Conservation (phyloP, 2,113 vertebrate species). For the Natator depressus region DNA sequence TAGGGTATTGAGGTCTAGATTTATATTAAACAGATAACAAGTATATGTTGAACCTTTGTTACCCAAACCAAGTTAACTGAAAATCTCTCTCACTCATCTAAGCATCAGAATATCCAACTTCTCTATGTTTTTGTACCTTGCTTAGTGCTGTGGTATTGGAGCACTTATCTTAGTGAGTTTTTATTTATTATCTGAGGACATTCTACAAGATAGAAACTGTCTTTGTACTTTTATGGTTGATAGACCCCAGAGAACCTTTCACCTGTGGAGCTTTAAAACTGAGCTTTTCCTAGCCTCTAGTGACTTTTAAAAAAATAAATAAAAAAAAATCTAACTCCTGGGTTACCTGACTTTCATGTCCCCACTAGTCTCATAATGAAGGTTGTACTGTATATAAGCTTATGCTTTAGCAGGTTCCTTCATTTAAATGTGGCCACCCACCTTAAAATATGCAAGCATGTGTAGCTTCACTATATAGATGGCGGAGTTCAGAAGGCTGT, state of each 20-base stretch:
- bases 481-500: neutral
- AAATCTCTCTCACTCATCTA: neutral
- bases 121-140: no score
- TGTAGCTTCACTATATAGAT: neutral
- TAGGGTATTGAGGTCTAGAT: rapidly evolving
- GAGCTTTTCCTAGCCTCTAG: no score
- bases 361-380: neutral
- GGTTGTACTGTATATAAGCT: neutral
- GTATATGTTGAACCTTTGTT: no score
- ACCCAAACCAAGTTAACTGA: neutral
- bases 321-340: neutral
- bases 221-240: no score
- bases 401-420: neutral
- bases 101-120: neutral
- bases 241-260: no score
- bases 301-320: neutral
- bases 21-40: neutral
- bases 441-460: neutral
- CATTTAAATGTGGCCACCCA: no score
- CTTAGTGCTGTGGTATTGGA: no score
- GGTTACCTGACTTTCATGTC: neutral
- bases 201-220: no score
- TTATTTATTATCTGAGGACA: no score
- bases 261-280: no score
- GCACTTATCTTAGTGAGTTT: no score